Evolutionary conservation across 53 echinoderm and acorn worm species (phyloP).

Genomic region (Antedon mediterranea): DNA sequence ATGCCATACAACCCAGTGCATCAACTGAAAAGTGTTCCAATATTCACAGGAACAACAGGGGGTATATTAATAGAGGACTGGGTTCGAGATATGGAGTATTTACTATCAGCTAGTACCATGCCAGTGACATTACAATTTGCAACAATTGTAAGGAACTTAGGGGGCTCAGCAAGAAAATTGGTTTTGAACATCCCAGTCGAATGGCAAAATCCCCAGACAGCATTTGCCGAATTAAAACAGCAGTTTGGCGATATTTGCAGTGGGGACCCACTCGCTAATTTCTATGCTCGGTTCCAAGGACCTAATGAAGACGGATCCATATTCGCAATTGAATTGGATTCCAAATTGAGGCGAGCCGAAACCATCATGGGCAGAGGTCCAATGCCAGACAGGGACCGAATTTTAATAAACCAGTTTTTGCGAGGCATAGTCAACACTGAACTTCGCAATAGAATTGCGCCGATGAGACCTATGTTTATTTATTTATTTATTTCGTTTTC

Average conservation of each 20-base stretch:
- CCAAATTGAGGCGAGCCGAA: background rate
- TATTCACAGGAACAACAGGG: background rate
- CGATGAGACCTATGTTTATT: too few species aligned
- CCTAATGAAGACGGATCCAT: slow-evolving; percentile 5
- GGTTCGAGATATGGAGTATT: slow-evolving; percentile 12
- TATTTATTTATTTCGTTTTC: too few species aligned
- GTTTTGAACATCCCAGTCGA: slow-evolving; percentile 15
- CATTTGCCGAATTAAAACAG: background rate
- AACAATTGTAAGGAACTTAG: slow-evolving; percentile 18
- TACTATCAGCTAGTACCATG: background rate
- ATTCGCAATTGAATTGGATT: slow-evolving; percentile 17
- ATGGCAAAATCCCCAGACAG: background rate
- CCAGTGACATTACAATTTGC: slow-evolving; percentile 9
- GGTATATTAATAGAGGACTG: slow-evolving; percentile 12
- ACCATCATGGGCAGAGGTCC: background rate
- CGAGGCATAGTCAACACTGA: background rate
- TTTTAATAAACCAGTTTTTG: background rate
- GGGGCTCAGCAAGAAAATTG: slow-evolving; percentile 16
- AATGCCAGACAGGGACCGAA: background rate
- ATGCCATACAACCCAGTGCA: background rate
- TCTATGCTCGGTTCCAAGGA: slow-evolving; percentile 10
- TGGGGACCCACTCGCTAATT: slow-evolving; percentile 9
- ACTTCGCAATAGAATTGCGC: too few species aligned
- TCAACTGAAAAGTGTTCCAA: background rate
- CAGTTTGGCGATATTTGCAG: slow-evolving; percentile 13